These are phyloP conservation scores for Metalampra italica DNA, from an alignment of 2,888 invertebrate genomes.

Conservation along the genomic window DNA sequence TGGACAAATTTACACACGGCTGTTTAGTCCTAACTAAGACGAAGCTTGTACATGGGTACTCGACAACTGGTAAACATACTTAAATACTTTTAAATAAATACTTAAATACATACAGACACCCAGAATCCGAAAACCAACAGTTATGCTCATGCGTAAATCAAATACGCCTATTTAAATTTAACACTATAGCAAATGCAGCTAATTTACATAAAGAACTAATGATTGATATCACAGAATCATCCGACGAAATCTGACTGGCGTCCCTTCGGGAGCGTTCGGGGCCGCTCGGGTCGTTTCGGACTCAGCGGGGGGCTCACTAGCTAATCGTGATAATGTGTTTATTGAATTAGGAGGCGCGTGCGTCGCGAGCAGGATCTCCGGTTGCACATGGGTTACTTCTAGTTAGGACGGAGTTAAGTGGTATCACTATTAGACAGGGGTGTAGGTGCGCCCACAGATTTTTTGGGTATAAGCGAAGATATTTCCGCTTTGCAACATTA, in stretches of 20 bases:
- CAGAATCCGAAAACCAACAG: too few species aligned
- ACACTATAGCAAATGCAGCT: conserved; percentile 16
- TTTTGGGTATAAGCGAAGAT: too few species aligned
- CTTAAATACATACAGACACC: too few species aligned
- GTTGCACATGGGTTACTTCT: conserved; percentile 46
- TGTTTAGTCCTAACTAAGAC: too few species aligned
- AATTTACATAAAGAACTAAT: conserved; percentile 63
- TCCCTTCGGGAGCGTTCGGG: conserved; percentile 51
- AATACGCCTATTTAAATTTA: conserved; percentile 8
- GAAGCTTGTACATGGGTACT: too few species aligned
- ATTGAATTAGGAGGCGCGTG: conserved; percentile 76
- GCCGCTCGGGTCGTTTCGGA: conserved; percentile 36
- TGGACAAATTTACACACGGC: too few species aligned
- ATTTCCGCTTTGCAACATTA: too few species aligned
- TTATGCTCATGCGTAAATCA: not conserved
- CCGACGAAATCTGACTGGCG: conserved; percentile 55
- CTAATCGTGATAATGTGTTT: conserved; percentile 79
- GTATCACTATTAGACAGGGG: conserved; percentile 40
- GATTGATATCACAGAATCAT: conserved; percentile 58
- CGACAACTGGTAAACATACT: too few species aligned
- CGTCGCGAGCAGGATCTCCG: conserved; percentile 52
- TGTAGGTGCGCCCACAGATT: conserved; percentile 22
- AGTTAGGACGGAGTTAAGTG: conserved; percentile 31
- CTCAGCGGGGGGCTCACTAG: conserved; percentile 51
- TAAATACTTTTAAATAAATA: too few species aligned